Evolutionary conservation across 23 tunicate genomes (phyloP), one percentile per base, ranked within the genome.

Genomic region (Halocynthia roretzi): DNA sequence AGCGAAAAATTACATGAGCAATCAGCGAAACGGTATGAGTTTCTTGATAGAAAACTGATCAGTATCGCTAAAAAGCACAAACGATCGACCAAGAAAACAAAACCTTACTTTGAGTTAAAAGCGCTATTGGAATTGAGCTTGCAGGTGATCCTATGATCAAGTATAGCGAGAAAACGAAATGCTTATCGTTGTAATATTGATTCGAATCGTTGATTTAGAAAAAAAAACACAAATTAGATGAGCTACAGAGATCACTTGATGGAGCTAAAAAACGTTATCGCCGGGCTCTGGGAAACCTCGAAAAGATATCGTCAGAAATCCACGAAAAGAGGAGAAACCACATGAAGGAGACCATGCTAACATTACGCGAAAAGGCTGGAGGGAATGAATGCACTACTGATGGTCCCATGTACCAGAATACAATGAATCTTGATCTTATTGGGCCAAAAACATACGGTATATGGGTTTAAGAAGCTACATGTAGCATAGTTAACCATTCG

Each of bases 231-330:
- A 78, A 83, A 51, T 91, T 92, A 54, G 86, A 82, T 14, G 82
- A 79, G 17, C 52, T 92, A 10, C 86, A 78, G 18, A 31, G 73
- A 17, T 68, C 70, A 71, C 76, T 92, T 7, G 86, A 92, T 6
- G 77, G 77, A 9, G 85, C 98, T 12, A 92, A 92, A 62, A 17
- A 57, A 31, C 51, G 76, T 51, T 92, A 92, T 75, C 70, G 75
- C 49, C 18, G 50, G 2, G 78, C 98, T 14, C 77, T 92, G 20
- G 50, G 51, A n/a, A 86, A 82, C 58, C 82, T 92, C 67, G 98
- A 82, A 48, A 78, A 66, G 18, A 92, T 92, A 2, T 92, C 98
- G 8, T 44, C 76, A 40, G 98, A 92, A 68, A 92, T 92, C 57
- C 98, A 92, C 82, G 86, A 86, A 61, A 83, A 80, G 54, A 66